A percentile compares a stretch with the other conserved stretches of the same genome.
These are phyloP conservation scores for Drosophila suboccidentalis DNA, from an alignment of 2,888 invertebrate species.

Conservation along the genomic window DNA sequence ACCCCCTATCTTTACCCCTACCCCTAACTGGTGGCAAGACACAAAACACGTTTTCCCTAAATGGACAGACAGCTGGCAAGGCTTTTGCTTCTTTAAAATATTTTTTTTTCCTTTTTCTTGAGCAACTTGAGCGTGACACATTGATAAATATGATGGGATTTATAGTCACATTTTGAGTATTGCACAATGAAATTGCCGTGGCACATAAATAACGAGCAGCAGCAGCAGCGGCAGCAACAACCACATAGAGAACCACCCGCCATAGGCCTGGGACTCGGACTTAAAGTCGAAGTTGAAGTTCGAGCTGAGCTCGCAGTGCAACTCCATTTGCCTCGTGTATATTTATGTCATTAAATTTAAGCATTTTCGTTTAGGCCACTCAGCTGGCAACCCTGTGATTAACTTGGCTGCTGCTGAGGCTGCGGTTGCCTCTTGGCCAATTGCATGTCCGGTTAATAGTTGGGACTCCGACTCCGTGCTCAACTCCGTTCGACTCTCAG, in stretches of 20 bases:
- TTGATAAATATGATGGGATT: slow-evolving; percentile 67
- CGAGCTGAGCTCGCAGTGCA: slow-evolving; percentile 28
- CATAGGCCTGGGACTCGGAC: slow-evolving; percentile 27
- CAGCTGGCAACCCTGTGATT: slow-evolving; percentile 82
- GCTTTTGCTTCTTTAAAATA: background rate
- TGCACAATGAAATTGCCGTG: slow-evolving; percentile 47
- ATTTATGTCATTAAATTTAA: slow-evolving; percentile 85
- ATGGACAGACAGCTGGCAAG: slow-evolving; percentile 66
- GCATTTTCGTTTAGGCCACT: slow-evolving; percentile 85
- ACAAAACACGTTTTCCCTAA: slow-evolving; percentile 70
- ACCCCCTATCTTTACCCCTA: slow-evolving; percentile 13
- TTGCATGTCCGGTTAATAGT: slow-evolving; percentile 77
- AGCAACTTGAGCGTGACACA: slow-evolving; percentile 55
- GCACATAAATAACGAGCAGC: slow-evolving; percentile 43
- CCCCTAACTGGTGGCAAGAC: slow-evolving; percentile 34
- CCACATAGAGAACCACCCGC: slow-evolving; percentile 58
- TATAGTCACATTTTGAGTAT: slow-evolving; percentile 51
- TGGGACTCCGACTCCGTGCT: slow-evolving; percentile 51
- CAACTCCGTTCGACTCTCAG: slow-evolving; percentile 22
- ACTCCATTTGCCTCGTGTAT: slow-evolving; percentile 67
- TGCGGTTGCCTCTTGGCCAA: slow-evolving; percentile 64
- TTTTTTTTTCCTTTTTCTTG: background rate
- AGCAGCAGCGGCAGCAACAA: slow-evolving; percentile 5
- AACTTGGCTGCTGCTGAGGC: slow-evolving; percentile 65
- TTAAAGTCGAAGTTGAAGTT: slow-evolving; percentile 9